Evolutionary conservation across 2,888 invertebrate species (phyloP), one percentile per base, ranked within the genome.

Genomic region (Acheta domesticus): DNA sequence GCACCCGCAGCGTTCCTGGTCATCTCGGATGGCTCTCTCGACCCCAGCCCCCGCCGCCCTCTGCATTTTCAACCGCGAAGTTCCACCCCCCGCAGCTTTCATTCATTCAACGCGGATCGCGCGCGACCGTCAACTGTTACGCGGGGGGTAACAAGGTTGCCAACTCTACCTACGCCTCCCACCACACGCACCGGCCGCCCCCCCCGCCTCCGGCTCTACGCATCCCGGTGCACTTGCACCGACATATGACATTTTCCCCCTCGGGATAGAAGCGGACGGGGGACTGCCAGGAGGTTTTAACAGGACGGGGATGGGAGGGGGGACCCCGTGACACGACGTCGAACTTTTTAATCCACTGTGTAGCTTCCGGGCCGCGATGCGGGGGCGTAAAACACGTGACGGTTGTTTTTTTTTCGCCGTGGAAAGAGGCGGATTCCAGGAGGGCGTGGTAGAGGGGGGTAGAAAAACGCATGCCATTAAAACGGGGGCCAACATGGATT

Each of bases 371-470:
- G 62, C 62, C 62, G 62, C n/a, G 14, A n/a, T 62, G 62, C 11
- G 14, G 62, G 62, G n/a, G n/a, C 62, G 62, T 62, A 62, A 62
- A 62, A 62, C 62, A 62, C 62, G 62, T 62, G 62, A 62, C 62
- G 62, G 62, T 36, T 12, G 62, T 50, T 62, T 62, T 62, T 19
- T 62, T 62, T 36, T 36, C 8, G 36, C 8, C 62, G 62, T 62
- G n/a, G n/a, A 62, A 62, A 62, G 16, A 62, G 62, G 62, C 36
- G 36, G 36, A 36, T 36, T 36, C 36, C 8, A 8, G 5, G 8
- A 36, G 62, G n/a, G n/a, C 0, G 62, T 1, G 62, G 16, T 12
- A 12, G 62, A 62, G 62, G 62, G 62, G 16, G 11, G n/a, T n/a
- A 1, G 62, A 12, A 62, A 62, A 62, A 62, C n/a, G 62, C 62